Evolutionary conservation across 2,888 invertebrate species (phyloP), one percentile per base, ranked within the genome.

Genomic region (Boloria euphrosyne): DNA sequence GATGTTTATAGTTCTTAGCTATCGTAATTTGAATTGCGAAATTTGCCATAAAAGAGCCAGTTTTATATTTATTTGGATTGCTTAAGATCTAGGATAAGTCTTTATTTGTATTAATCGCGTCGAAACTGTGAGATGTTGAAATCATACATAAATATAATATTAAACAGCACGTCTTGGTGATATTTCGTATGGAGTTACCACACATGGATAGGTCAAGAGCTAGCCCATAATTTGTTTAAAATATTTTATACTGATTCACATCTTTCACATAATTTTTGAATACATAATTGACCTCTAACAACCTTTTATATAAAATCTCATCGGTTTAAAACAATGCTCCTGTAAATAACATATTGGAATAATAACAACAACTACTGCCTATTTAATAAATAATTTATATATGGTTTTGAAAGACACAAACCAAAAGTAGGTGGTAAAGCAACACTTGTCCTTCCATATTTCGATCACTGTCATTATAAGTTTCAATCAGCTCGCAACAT

Each of bases 31-130:
- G n/a, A 50, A 51, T 64, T 58, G 22, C 50, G 52, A 44, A 58
- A 46, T 51, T 17, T 58, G 64, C 52, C 64, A 64, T 64, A 22
- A 64, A 46, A 16, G 22, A 46, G 64, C 64, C 59, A 65, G 64
- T 65, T 17, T 59, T 31, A 22, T 57, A 27, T 51, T 44, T 31
- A 22, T 63, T 63, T 63, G 43, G 27, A 14, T 57, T 63, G 55
- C 6, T 10, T 57, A 16, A 55, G 22, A 55, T 63, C 10, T 57
- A 65, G 58, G 51, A 47, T 65, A 62, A 54, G 17, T 17, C 46
- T 27, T 49, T 55, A 49, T 55, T 43, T 50, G 31, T 50, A 43
- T 49, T 46, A 7, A 16, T 52, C 52, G 27, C 16, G 0, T n/a
- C 17, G 31, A 38, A 46, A n/a, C 43, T 18, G 46, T 16, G 49